These are phyloP conservation scores for Chrysodeixis includens DNA, from an alignment of 2,888 invertebrate species.

Conservation along the genomic window DNA sequence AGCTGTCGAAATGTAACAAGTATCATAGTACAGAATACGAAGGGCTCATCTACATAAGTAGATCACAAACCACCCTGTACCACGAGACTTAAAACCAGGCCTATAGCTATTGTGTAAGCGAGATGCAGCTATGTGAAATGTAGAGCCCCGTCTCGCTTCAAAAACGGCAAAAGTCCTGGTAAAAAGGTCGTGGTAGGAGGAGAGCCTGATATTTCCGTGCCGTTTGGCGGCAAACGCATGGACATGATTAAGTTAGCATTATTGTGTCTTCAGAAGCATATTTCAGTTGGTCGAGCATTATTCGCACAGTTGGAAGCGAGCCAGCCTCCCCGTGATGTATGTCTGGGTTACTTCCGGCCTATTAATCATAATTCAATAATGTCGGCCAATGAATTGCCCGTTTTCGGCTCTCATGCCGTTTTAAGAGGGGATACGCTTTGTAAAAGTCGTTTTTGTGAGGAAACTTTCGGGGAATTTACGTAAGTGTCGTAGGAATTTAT, in stretches of 20 bases:
- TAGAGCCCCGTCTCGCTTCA: too few relatives aligned
- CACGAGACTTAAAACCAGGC: too few relatives aligned
- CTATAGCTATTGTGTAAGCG: too few relatives aligned
- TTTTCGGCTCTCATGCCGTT: constrained; percentile 56
- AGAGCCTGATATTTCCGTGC: constrained; percentile 63
- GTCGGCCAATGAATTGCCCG: constrained; percentile 63
- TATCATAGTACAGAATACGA: constrained; percentile 24
- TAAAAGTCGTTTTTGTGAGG: constrained; percentile 31
- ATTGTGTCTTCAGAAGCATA: constrained; percentile 70
- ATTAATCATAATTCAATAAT: constrained; percentile 79
- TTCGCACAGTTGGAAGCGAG: constrained; percentile 56
- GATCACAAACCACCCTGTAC: constrained; percentile 50
- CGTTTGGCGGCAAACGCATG: constrained; percentile 64
- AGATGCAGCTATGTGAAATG: too few relatives aligned
- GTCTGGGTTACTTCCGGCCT: constrained; percentile 65
- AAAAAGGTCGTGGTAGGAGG: too few relatives aligned
- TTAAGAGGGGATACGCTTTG: constrained; percentile 40
- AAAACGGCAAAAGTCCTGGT: too few relatives aligned
- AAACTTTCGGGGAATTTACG: constrained; percentile 37
- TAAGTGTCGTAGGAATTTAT: constrained; percentile 21
- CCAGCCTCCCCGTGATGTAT: constrained; percentile 63
- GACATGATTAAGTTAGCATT: constrained; percentile 70
- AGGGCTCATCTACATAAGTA: constrained; percentile 53
- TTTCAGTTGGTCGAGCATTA: constrained; percentile 61
- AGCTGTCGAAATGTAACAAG: constrained; percentile 43